A percentile compares a stretch with the other conserved stretches of the same genome.
Conservation (phyloP, 1,140 invertebrate species). For the Whitmania pigra region DNA sequence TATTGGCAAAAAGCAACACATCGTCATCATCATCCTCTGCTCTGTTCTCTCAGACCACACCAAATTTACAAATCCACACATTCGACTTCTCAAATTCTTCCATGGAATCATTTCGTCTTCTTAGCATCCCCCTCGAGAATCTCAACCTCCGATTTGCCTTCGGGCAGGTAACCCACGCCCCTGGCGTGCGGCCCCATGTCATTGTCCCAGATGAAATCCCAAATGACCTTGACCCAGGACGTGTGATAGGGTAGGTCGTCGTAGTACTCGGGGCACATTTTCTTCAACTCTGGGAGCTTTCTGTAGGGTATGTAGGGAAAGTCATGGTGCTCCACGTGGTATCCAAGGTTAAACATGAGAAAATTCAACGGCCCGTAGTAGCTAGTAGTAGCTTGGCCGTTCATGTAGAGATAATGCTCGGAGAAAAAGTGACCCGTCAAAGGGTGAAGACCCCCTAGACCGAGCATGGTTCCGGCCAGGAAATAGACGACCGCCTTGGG, state of each 20-base stretch:
- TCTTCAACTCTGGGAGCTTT: constrained; percentile 46
- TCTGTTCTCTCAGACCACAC: too few species aligned
- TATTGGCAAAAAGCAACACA: too few species aligned
- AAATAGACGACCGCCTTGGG: constrained; percentile 65
- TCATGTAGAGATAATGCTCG: constrained; percentile 95
- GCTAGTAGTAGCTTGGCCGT: constrained; percentile 91
- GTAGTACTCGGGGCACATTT: constrained; percentile 88
- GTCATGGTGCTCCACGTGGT: constrained; percentile 46
- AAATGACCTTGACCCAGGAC: constrained; percentile 62
- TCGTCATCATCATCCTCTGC: too few species aligned
- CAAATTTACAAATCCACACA: too few species aligned
- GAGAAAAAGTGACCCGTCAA: constrained; percentile 96
- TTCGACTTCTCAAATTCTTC: background rate
- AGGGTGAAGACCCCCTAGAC: constrained; percentile 82
- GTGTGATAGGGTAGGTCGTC: constrained; percentile 80
- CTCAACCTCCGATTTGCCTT: constrained; percentile 16
- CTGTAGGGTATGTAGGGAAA: constrained; percentile 39
- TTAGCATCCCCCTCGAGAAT: constrained; percentile 7
- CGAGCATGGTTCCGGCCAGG: constrained; percentile 69
- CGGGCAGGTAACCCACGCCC: constrained; percentile 29
- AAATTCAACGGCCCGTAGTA: constrained; percentile 93
- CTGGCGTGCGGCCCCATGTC: constrained; percentile 36
- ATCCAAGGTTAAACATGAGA: constrained; percentile 92
- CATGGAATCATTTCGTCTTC: background rate
- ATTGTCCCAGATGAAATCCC: constrained; percentile 38